Conservation (phyloP, 2,888 invertebrate genomes). For the Pandemis corylana region DNA sequence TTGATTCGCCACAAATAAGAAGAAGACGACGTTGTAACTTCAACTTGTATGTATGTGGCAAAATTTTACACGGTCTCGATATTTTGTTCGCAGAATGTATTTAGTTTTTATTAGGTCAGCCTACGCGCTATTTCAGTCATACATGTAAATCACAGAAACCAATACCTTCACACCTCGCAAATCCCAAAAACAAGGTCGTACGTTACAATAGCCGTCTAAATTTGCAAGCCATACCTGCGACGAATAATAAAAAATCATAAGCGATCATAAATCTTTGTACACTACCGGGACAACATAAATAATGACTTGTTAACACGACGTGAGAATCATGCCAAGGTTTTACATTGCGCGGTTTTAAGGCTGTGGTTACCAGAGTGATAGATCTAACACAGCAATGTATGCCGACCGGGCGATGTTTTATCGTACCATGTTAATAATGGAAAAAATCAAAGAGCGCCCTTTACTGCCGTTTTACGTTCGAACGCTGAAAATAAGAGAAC, state of each 20-base stretch:
- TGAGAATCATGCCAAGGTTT: not conserved
- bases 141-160: slow-evolving; percentile 23
- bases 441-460: slow-evolving; percentile 29
- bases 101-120: too few relatives aligned
- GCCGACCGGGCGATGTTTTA: not conserved
- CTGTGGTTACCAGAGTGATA: not conserved
- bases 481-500: slow-evolving; percentile 12
- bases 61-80: too few relatives aligned
- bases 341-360: not conserved
- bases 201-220: slow-evolving; percentile 28
- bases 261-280: slow-evolving; percentile 38
- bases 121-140: slow-evolving; percentile 1
- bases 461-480: slow-evolving; percentile 19
- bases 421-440: slow-evolving; percentile 7
- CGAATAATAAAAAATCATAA: slow-evolving; percentile 41
- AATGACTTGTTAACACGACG: not conserved
- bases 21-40: too few relatives aligned
- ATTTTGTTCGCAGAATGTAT: too few relatives aligned
- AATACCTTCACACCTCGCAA: slow-evolving; percentile 31
- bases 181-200: slow-evolving; percentile 34
- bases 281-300: slow-evolving; percentile 38
- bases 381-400: not conserved
- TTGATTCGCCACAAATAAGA: too few relatives aligned
- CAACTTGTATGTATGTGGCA: too few relatives aligned
- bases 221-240: slow-evolving; percentile 29